These are phyloP conservation scores for Melipona beecheii DNA, from an alignment of 2,888 invertebrate genomes.

Conservation along the genomic window DNA sequence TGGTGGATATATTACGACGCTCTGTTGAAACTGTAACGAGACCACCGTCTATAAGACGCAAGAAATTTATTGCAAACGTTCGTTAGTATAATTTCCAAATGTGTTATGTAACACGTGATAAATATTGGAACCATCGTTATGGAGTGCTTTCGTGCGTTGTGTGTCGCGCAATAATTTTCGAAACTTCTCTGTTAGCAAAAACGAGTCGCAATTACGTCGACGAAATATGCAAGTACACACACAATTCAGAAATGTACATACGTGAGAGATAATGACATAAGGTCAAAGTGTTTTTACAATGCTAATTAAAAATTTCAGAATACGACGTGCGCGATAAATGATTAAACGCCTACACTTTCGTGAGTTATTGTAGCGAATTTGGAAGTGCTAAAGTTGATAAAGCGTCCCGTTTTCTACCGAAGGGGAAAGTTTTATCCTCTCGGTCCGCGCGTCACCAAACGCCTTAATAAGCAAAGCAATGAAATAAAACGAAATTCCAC, in stretches of 20 bases:
- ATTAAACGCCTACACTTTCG: background rate
- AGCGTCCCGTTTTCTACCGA: background rate
- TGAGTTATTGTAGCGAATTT: background rate
- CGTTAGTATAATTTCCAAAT: too few species aligned
- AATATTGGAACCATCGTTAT: too few species aligned
- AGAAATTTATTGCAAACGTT: too few species aligned
- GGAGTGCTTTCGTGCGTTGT: too few species aligned
- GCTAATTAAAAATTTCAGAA: background rate
- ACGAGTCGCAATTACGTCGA: rapidly evolving
- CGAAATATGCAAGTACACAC: background rate
- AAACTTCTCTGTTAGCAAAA: background rate
- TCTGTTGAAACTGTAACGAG: too few species aligned
- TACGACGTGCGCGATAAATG: background rate
- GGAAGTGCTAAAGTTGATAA: background rate
- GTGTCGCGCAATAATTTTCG: background rate
- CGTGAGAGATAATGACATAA: too few species aligned
- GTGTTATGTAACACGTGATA: too few species aligned
- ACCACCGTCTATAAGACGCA: too few species aligned
- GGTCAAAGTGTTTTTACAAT: too few species aligned
- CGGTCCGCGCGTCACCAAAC: background rate
- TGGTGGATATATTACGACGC: background rate
- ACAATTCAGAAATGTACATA: background rate
- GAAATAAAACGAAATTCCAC: background rate
- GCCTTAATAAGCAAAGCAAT: background rate
- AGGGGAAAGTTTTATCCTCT: background rate